Conservation (phyloP, 2,113 vertebrate genomes). For the Gobius niger region DNA sequence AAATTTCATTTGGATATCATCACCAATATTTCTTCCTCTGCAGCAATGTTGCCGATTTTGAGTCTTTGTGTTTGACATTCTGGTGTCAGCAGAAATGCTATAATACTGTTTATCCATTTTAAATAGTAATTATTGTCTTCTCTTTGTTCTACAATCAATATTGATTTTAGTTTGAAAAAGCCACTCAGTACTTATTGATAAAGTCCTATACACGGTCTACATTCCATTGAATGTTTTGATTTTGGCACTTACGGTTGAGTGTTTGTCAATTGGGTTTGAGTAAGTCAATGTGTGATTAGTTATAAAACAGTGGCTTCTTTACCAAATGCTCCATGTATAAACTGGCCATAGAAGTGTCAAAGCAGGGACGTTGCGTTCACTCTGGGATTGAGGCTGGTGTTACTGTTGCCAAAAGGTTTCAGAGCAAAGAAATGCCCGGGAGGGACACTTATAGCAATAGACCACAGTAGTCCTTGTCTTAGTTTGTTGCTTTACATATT, state of each 20-base stretch:
- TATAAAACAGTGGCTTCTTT: background rate
- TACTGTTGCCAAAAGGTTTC: too few species aligned
- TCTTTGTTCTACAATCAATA: constrained; percentile 59
- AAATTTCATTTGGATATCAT: constrained; percentile 31
- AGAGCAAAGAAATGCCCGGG: constrained; percentile 3
- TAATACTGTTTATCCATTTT: constrained; percentile 4
- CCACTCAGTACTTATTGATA: too few species aligned
- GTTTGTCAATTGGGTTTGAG: background rate
- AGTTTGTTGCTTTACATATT: constrained; percentile 12
- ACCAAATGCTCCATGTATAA: background rate
- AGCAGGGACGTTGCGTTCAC: background rate
- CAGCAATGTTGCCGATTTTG: constrained; percentile 31
- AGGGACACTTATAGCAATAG: constrained; percentile 47
- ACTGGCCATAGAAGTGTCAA: background rate
- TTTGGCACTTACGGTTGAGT: background rate
- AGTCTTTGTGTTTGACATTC: constrained; percentile 39
- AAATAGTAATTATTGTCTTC: constrained; percentile 20
- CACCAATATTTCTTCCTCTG: constrained; percentile 15
- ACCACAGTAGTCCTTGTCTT: constrained; percentile 66
- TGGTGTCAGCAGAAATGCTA: constrained; percentile 31
- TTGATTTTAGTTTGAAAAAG: background rate
- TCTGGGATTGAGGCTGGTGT: too few species aligned
- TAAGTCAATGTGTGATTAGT: background rate
- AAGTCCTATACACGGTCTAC: background rate
- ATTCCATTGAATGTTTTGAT: background rate